phyloP scores from a whole-genome alignment of 2,113 vertebrate species.

The Alectura lathami region DNA sequence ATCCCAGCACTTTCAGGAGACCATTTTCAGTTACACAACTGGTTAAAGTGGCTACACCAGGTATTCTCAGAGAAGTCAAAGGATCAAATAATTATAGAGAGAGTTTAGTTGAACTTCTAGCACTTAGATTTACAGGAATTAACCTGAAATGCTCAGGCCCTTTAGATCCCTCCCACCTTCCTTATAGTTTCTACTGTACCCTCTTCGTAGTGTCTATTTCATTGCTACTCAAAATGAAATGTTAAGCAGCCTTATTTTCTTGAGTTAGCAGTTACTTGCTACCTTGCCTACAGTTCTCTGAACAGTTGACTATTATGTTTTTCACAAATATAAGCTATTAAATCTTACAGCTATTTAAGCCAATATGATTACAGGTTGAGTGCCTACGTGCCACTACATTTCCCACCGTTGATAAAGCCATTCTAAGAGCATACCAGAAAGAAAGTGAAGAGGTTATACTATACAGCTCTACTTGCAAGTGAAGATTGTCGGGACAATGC shows the following conservation, averaged over 20 bases:
- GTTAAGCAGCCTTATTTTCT: neutral
- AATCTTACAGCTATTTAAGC: neutral
- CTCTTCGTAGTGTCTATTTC: neutral
- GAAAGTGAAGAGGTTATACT: neutral
- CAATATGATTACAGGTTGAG: neutral
- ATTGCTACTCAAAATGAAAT: neutral
- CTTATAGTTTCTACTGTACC: neutral
- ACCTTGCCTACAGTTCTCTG: neutral
- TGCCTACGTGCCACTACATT: neutral
- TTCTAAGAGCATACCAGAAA: neutral
- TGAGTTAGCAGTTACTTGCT: neutral
- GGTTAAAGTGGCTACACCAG: neutral
- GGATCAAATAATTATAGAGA: neutral
- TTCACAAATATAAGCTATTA: neutral
- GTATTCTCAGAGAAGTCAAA: neutral
- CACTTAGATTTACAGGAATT: neutral
- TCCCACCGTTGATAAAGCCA: neutral
- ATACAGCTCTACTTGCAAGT: neutral
- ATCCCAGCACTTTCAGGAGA: neutral
- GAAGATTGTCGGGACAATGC: neutral
- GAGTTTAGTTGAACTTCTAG: neutral
- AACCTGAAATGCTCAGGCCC: neutral
- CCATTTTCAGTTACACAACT: neutral
- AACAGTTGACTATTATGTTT: accelerated
- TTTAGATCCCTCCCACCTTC: neutral